These are phyloP conservation scores for Fulmarus glacialis DNA, from an alignment of 2,113 vertebrate genomes.

Conservation along the genomic window DNA sequence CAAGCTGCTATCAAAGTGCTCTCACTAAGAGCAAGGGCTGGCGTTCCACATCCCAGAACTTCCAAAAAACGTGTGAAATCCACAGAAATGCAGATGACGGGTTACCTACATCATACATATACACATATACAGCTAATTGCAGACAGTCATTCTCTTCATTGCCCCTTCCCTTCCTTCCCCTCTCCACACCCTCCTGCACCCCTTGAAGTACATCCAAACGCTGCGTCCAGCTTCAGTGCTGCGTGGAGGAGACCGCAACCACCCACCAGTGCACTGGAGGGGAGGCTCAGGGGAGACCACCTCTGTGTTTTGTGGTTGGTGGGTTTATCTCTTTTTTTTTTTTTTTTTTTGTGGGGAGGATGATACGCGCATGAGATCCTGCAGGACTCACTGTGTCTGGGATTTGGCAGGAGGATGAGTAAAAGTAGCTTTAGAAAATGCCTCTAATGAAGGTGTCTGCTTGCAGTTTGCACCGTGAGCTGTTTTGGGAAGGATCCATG, in stretches of 20 bases:
- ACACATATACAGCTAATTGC: fast-evolving
- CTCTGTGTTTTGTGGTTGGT: too few species aligned
- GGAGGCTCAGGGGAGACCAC: too few species aligned
- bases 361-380: neutral
- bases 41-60: neutral
- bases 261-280: fast-evolving
- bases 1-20: neutral
- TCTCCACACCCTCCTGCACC: neutral
- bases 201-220: fast-evolving
- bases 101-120: fast-evolving
- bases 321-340: neutral
- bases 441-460: neutral
- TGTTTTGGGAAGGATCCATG: neutral
- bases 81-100: fast-evolving
- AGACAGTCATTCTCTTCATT: neutral
- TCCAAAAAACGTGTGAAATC: fast-evolving
- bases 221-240: neutral
- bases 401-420: neutral
- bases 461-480: neutral
- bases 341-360: neutral
- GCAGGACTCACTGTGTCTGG: fast-evolving
- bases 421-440: neutral
- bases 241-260: fast-evolving
- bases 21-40: neutral
- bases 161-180: neutral